phyloP scores from a whole-genome alignment of 1,140 invertebrate species.

The Drosophila subpulchrella region DNA sequence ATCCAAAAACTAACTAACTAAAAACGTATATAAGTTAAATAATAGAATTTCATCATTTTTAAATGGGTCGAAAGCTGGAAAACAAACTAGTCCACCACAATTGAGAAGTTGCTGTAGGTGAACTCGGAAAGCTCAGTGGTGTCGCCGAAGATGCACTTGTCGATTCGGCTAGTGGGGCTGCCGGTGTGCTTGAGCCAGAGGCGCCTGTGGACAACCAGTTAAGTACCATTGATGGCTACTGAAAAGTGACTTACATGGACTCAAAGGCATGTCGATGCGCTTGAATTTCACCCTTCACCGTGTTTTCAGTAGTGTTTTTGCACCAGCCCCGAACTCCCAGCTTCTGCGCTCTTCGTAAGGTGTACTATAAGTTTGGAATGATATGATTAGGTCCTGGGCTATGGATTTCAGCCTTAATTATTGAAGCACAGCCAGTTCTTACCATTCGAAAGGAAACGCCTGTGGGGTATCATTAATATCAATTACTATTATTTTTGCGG shows the following conservation, averaged over 20 bases:
- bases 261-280: slow-evolving; percentile 41
- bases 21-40: neutral
- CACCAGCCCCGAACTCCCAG: slow-evolving; percentile 61
- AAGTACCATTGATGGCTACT: neutral
- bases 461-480: neutral
- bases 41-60: neutral
- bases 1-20: neutral
- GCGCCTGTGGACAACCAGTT: slow-evolving; percentile 39
- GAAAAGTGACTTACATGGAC: slow-evolving; percentile 45
- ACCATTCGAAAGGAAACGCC: slow-evolving; percentile 70
- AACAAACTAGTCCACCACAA: slow-evolving; percentile 20
- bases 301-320: slow-evolving; percentile 29
- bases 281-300: slow-evolving; percentile 59
- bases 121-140: slow-evolving; percentile 5
- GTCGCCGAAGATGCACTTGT: slow-evolving; percentile 57
- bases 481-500: neutral
- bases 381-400: too few species aligned
- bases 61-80: neutral
- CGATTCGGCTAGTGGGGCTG: slow-evolving; percentile 70
- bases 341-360: slow-evolving; percentile 60
- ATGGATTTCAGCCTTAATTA: neutral
- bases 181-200: slow-evolving; percentile 61
- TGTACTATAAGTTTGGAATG: slow-evolving; percentile 46
- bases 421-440: slow-evolving; percentile 1
- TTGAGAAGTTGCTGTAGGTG: slow-evolving; percentile 43